Evolutionary conservation across 2,888 invertebrate species (phyloP).

Genomic region (Trachelus stipa): DNA sequence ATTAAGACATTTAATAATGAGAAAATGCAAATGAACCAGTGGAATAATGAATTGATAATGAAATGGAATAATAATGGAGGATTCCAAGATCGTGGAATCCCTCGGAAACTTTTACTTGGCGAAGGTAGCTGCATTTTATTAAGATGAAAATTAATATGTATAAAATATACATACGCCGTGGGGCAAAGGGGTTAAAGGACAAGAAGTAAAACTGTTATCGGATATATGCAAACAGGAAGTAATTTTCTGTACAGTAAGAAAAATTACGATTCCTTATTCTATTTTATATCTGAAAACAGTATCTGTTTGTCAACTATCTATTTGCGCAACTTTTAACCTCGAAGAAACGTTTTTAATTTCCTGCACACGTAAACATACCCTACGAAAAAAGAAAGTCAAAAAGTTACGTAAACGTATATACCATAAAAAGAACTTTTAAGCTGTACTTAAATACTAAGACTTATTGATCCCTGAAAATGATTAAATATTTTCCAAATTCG

Average conservation of each 20-base stretch:
- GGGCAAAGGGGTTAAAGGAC: neutral
- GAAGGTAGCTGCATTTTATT: neutral
- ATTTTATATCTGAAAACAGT: neutral
- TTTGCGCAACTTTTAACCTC: neutral
- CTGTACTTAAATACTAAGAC: neutral
- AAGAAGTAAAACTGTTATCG: neutral
- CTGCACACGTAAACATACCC: neutral
- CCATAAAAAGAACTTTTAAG: neutral
- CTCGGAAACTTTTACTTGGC: neutral
- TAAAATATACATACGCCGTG: neutral
- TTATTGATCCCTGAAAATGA: neutral
- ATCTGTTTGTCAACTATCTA: neutral
- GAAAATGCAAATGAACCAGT: neutral
- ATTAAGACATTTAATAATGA: neutral
- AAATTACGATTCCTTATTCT: neutral
- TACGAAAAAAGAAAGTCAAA: neutral
- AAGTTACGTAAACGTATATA: neutral
- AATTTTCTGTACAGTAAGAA: neutral
- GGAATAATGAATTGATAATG: neutral
- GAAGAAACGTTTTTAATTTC: neutral
- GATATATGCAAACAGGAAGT: neutral
- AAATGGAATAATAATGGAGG: neutral
- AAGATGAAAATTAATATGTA: neutral
- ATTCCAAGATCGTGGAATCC: neutral
- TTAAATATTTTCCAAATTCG: neutral